Evolutionary conservation across 2,888 invertebrate genomes (phyloP).

Genomic region (Drosophila kanekoi): DNA sequence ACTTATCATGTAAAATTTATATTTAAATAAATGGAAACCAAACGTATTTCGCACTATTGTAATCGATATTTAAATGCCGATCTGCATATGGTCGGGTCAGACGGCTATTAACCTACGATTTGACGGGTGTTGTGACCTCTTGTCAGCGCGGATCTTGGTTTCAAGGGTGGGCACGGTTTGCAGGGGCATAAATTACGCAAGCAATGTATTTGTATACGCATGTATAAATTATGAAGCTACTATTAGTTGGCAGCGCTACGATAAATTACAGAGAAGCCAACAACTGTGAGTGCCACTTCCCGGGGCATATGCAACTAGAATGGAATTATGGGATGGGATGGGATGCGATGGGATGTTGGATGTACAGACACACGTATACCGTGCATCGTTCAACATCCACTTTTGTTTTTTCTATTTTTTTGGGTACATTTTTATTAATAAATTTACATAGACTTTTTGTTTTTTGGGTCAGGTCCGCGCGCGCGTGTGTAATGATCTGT

Average conservation of each 20-base stretch:
- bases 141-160: slow-evolving; percentile 63
- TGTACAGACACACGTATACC: slow-evolving; percentile 36
- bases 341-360: slow-evolving; percentile 8
- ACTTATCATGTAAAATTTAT: slow-evolving; percentile 1
- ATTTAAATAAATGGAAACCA: background rate
- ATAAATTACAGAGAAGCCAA: slow-evolving; percentile 78
- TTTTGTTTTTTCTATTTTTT: slow-evolving; percentile 32
- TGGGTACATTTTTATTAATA: slow-evolving; percentile 74
- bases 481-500: slow-evolving; percentile 83
- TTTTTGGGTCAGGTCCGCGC: slow-evolving; percentile 25
- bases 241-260: slow-evolving; percentile 79
- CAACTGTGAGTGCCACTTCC: slow-evolving; percentile 60
- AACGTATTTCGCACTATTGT: slow-evolving; percentile 1
- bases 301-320: slow-evolving; percentile 25
- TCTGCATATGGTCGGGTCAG: slow-evolving; percentile 45
- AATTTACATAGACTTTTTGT: slow-evolving; percentile 58
- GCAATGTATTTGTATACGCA: slow-evolving; percentile 58
- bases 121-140: slow-evolving; percentile 72
- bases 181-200: slow-evolving; percentile 69
- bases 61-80: slow-evolving; percentile 60
- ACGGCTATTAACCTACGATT: slow-evolving; percentile 62
- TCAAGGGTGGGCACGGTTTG: slow-evolving; percentile 7
- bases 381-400: slow-evolving; percentile 42
- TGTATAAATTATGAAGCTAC: slow-evolving; percentile 82
- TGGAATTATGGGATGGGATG: slow-evolving; percentile 18